Evolutionary conservation across 2,113 vertebrate species (phyloP).

Genomic region (Psammodynastes pulverulentus): DNA sequence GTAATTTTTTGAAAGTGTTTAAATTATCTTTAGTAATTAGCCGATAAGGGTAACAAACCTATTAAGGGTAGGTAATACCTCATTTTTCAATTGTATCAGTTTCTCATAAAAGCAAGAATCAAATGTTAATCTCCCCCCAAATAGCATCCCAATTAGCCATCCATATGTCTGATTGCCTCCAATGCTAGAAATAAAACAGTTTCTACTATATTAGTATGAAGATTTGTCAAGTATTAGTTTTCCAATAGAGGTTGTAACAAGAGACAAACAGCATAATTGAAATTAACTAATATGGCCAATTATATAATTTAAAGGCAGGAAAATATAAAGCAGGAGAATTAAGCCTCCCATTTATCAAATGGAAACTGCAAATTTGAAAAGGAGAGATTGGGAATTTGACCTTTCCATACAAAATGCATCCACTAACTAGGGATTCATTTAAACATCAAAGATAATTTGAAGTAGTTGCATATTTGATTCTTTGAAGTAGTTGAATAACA

Average conservation of each 20-base stretch:
- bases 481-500: not conserved
- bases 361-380: not conserved
- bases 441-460: not conserved
- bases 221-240: not conserved
- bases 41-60: not conserved
- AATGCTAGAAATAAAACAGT: not conserved
- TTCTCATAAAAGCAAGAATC: not conserved
- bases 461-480: not conserved
- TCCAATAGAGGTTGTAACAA: not conserved
- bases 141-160: not conserved
- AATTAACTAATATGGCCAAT: not conserved
- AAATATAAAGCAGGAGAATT: not conserved
- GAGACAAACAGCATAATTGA: not conserved
- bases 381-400: not conserved
- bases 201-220: not conserved
- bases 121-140: not conserved
- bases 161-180: not conserved
- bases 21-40: not conserved
- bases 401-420: not conserved
- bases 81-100: not conserved
- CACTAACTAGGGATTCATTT: not conserved
- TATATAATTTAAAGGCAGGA: not conserved
- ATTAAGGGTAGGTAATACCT: not conserved
- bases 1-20: not conserved
- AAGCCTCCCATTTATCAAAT: not conserved